A percentile compares a stretch with the other conserved stretches of the same genome.
Conservation (phyloP, 2,888 invertebrate genomes). For the Xestoiulus laeticollis region DNA sequence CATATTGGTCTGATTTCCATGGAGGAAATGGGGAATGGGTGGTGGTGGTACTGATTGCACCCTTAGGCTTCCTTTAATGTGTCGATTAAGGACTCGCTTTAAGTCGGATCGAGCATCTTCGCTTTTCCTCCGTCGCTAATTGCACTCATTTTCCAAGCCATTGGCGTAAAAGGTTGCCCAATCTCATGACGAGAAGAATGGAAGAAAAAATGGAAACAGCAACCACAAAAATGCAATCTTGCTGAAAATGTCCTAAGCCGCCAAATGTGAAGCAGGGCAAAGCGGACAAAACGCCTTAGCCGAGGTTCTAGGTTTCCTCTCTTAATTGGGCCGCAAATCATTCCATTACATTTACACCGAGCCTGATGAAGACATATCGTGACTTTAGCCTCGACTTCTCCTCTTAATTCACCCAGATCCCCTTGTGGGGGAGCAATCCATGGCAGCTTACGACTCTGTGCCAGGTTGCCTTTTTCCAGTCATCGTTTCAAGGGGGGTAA, state of each 20-base stretch:
- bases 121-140: neutral
- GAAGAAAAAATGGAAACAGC: neutral
- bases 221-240: neutral
- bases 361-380: neutral
- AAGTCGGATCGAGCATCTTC: neutral
- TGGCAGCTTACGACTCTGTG: neutral
- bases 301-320: neutral
- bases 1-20: neutral
- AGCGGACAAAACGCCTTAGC: neutral
- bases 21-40: neutral
- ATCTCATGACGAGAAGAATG: neutral
- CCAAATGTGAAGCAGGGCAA: neutral
- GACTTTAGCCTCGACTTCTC: neutral
- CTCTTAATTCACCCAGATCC: neutral
- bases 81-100: slow-evolving; percentile 19
- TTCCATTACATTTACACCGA: neutral
- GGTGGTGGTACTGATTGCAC: neutral
- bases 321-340: slow-evolving; percentile 21
- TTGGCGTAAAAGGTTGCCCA: slow-evolving; percentile 17
- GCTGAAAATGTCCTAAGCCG: neutral
- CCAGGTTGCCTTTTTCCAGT: too few species aligned
- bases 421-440: neutral
- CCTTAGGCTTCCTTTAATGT: neutral
- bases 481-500: too few species aligned
- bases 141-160: slow-evolving; percentile 2